Evolutionary conservation across 2,888 invertebrate genomes (phyloP), one percentile per base, ranked within the genome.

Genomic region (Drosophila neotestacea): DNA sequence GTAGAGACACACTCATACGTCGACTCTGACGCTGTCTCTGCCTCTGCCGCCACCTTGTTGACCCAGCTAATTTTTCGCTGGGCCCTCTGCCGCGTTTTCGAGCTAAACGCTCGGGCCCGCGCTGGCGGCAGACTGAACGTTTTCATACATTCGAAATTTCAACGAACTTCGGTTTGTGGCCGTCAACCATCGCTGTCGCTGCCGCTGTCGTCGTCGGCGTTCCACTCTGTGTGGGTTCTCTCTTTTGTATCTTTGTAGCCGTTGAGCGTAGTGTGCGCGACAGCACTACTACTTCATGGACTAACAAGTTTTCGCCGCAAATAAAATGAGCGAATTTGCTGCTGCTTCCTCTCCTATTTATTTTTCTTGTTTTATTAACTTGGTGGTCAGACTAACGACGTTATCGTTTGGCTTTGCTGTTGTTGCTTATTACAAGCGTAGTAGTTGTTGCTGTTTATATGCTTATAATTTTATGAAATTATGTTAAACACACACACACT

Each of bases 91-190:
- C 77, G 80, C 80, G 80, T 82, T 79, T 82, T 80, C 83, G 80
- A 82, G 77, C 77, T 79, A 80, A 79, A 74, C 79, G 84, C 86
- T 77, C 81, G 81, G 82, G 64, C 79, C 85, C 88, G 85, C 77
- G 83, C 85, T 88, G 83, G 80, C 88, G 85, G 88, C 88, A 82
- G 85, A 84, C 83, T 84, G 88, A 84, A 88, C 62, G 70, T 84
- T 85, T 85, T 77, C 85, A 77, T 79, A 85, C 88, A 79, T 80
- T 85, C 74, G 62, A 84, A 82, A 80, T 88, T 88, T 88, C 83
- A 77, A 79, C 82, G 73, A 87, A 85, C 83, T 79, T 85, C 79
- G 75, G 78, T 80, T 58, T 84, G 86, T 73, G 79, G 73, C 66
- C 74, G 69, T 70, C 73, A 63, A 63, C 79, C 72, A 64, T 42